A percentile compares a stretch with the other conserved stretches of the same genome.
phyloP scores from a whole-genome alignment of 2,888 invertebrate species.

The Cerastis leucographa region DNA sequence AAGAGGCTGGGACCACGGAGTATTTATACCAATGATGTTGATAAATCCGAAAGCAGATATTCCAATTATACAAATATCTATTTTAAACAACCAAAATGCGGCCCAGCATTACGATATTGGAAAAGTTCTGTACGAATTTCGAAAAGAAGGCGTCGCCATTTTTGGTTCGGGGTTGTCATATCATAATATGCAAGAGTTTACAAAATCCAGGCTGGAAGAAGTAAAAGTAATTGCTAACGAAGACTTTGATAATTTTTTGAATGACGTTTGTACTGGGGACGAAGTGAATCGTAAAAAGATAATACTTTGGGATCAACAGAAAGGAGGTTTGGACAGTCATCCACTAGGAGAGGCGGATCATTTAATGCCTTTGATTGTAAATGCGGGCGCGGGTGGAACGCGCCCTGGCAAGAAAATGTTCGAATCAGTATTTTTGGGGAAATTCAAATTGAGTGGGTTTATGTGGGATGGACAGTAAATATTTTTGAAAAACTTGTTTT shows the following conservation, averaged over 20 bases:
- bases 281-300: slow-evolving; percentile 68
- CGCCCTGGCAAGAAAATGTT: slow-evolving; percentile 70
- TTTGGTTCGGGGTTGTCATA: slow-evolving; percentile 78
- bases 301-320: slow-evolving; percentile 68
- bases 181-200: slow-evolving; percentile 58
- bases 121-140: slow-evolving; percentile 71
- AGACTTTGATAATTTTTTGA: slow-evolving; percentile 58
- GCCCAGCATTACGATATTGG: slow-evolving; percentile 73
- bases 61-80: slow-evolving; percentile 76
- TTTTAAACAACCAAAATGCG: slow-evolving; percentile 74
- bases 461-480: slow-evolving; percentile 68
- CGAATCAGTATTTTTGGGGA: slow-evolving; percentile 64
- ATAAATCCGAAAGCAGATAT: slow-evolving; percentile 76
- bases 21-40: slow-evolving; percentile 79
- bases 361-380: slow-evolving; percentile 77
- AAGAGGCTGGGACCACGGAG: slow-evolving; percentile 80
- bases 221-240: slow-evolving; percentile 41
- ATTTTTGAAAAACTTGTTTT: background rate
- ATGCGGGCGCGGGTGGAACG: slow-evolving; percentile 72
- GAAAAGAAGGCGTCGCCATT: slow-evolving; percentile 74
- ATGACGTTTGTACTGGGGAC: slow-evolving; percentile 64
- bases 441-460: slow-evolving; percentile 74
- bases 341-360: slow-evolving; percentile 74
- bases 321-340: slow-evolving; percentile 69
- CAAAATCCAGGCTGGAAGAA: slow-evolving; percentile 1